These are phyloP conservation scores for Mormyrops boulengeri DNA, from an alignment of 2,797 vertebrate genomes.

Conservation along the genomic window DNA sequence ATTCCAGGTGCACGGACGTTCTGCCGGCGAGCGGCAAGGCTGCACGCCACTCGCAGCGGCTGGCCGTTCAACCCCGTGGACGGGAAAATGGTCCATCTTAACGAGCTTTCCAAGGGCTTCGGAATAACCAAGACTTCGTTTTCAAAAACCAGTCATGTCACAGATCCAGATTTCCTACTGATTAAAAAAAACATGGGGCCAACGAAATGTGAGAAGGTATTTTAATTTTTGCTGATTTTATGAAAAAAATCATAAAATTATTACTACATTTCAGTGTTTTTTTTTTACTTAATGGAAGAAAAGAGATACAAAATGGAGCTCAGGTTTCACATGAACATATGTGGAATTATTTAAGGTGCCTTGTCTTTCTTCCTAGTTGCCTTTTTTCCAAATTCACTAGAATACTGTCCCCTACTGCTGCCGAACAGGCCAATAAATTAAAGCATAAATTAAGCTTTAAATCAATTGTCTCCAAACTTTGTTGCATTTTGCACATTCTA, in stretches of 20 bases:
- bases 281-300: neutral
- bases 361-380: neutral
- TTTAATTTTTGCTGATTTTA: neutral
- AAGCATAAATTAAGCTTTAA: conserved; percentile 7
- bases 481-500: conserved; percentile 60
- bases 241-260: neutral
- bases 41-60: conserved; percentile 14
- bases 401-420: neutral
- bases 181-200: neutral
- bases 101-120: neutral
- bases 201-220: neutral
- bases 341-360: neutral
- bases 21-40: conserved; percentile 34
- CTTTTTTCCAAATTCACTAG: neutral
- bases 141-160: neutral
- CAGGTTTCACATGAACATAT: neutral
- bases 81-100: neutral
- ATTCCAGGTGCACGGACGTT: conserved; percentile 41
- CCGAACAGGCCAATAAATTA: neutral
- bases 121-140: neutral
- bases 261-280: neutral
- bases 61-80: neutral
- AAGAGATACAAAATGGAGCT: neutral
- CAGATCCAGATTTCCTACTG: neutral
- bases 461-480: conserved; percentile 43